These are phyloP conservation scores for Drosophila algonquin DNA, from an alignment of 2,888 invertebrate species.

Conservation along the genomic window DNA sequence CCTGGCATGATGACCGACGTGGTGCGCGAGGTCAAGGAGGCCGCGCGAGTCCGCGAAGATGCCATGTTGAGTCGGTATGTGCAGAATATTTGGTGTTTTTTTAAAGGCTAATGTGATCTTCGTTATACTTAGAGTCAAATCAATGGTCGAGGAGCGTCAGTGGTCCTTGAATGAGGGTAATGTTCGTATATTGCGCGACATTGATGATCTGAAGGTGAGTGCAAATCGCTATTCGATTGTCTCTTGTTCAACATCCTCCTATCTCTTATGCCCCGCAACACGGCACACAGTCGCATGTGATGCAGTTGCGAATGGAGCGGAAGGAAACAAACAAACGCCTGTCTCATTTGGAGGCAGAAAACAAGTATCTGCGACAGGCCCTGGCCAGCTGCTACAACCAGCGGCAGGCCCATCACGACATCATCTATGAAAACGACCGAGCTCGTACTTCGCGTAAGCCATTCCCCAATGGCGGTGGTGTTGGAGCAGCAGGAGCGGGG, in stretches of 20 bases:
- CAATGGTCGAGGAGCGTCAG: conserved; percentile 84
- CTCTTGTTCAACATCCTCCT: not conserved
- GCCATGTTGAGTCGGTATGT: conserved; percentile 85
- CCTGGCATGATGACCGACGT: conserved; percentile 90
- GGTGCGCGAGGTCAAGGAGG: conserved; percentile 90
- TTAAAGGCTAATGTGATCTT: not conserved
- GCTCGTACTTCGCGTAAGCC: conserved; percentile 74
- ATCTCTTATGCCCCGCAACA: conserved; percentile 26
- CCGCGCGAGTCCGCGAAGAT: conserved; percentile 89
- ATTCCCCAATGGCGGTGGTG: conserved; percentile 64
- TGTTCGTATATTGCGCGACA: conserved; percentile 82
- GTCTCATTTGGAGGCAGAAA: conserved; percentile 88
- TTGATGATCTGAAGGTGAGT: conserved; percentile 83
- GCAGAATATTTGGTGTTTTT: too few relatives aligned
- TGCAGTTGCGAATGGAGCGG: conserved; percentile 87
- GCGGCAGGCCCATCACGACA: conserved; percentile 68
- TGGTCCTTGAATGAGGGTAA: conserved; percentile 83
- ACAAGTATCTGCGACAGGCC: conserved; percentile 85
- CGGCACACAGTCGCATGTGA: conserved; percentile 86
- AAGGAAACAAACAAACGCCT: conserved; percentile 88
- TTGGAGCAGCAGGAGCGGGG: not conserved
- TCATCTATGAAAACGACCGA: conserved; percentile 82
- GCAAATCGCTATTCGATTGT: not conserved
- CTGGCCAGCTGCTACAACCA: conserved; percentile 80
- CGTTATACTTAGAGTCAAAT: conserved; percentile 78